Evolutionary conservation across 2,113 vertebrate species (phyloP), one percentile per base, ranked within the genome.

Genomic region (Felis chaus): DNA sequence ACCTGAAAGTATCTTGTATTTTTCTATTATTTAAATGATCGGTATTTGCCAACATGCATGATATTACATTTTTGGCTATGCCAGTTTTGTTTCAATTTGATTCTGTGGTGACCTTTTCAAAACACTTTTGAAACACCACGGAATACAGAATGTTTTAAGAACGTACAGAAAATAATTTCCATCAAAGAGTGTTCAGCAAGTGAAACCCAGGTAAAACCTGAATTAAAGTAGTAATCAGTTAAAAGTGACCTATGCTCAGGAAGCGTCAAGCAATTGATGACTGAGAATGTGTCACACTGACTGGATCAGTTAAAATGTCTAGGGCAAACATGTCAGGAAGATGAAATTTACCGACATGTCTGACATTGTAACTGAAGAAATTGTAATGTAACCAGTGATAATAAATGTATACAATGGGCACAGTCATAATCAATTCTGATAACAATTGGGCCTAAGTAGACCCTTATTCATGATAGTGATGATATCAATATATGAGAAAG

Each of bases 11-110:
- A 31, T n/a, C 55, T 57, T 50, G 25, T 39, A 96, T 57, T 96
- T 93, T 96, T 95, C 66, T 55, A 27, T 66, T 86, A 95, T 86
- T 93, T 74, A 39, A 69, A 48, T 84, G 85, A 92, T 45, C 33
- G 88, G 33, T 94, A 85, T 92, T 61, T 68, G 19, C 16, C 5
- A 76, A 66, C 11, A 93, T 55, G 63, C 33, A 66, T 31, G 45
- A 71, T 45, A 48, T 31, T 85, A 11, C 18, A 65, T 85, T 66
- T 93, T 97, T 71, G 29, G 86, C 36, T 61, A 19, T n/a, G 41
- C 41, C 4, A 69, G 53, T 89, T 68, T 36, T 63, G 41, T 91
- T 97, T 89, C 25, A 55, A 66, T n/a, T 95, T 21, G 23, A 74
- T 84, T 90, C 48, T 23, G 31, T 11, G 45, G 6, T 66, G 57